Evolutionary conservation across 2,113 vertebrate species (phyloP).

Genomic region (Tupaia tana): DNA sequence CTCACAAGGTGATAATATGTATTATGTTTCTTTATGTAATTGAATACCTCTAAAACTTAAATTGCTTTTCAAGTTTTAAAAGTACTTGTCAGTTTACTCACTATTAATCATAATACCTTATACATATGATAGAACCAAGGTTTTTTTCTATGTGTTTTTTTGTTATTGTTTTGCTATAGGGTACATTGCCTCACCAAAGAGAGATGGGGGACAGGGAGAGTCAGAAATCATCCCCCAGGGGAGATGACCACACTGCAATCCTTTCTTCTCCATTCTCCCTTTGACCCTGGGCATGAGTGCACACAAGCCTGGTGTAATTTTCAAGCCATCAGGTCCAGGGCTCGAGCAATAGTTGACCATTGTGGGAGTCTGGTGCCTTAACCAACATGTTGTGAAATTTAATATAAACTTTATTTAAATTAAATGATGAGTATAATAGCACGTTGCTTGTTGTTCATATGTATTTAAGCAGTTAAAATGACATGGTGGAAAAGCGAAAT

Average conservation of each 20-base stretch:
- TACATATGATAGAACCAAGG: not conserved
- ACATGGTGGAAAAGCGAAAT: not conserved
- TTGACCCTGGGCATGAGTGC: too few species aligned
- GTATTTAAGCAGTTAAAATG: conserved; percentile 34
- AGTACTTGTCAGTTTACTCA: conserved; percentile 21
- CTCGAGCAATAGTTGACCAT: too few species aligned
- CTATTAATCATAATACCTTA: not conserved
- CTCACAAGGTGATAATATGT: not conserved
- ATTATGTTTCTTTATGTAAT: conserved; percentile 6
- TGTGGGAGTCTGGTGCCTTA: too few species aligned
- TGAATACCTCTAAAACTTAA: not conserved
- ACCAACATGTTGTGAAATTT: not conserved
- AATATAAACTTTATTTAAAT: conserved; percentile 24
- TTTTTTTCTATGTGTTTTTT: too few species aligned
- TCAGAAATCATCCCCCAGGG: too few species aligned
- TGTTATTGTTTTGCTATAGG: too few species aligned
- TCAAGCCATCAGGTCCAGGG: too few species aligned
- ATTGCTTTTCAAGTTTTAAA: conserved; percentile 6
- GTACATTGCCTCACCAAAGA: too few species aligned
- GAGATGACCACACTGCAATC: too few species aligned
- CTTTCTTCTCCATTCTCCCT: too few species aligned
- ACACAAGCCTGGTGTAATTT: too few species aligned
- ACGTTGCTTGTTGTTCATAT: not conserved
- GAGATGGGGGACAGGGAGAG: too few species aligned
- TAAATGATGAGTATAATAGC: not conserved